Conservation (phyloP, 1,140 invertebrate genomes). For the Neodiprion fabricii region DNA sequence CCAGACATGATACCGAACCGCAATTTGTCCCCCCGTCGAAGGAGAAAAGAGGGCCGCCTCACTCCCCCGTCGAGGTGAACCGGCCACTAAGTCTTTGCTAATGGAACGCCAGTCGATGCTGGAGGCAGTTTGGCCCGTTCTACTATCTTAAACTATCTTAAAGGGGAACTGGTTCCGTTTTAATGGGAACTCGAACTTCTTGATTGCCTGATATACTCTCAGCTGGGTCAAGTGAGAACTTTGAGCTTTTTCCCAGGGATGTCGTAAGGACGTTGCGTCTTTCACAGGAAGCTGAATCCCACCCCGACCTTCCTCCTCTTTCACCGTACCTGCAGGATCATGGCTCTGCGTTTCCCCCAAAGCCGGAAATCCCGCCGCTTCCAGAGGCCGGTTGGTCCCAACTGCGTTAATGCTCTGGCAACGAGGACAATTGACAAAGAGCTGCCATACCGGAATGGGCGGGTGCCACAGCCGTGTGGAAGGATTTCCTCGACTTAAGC, state of each 20-base stretch:
- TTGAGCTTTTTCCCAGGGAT: neutral
- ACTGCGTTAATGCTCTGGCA: constrained; percentile 9
- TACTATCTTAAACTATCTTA: constrained; percentile 3
- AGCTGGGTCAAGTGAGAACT: neutral
- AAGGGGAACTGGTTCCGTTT: constrained; percentile 6
- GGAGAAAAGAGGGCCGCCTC: neutral
- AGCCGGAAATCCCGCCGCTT: constrained; percentile 13
- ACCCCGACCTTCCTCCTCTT: neutral
- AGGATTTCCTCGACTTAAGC: constrained; percentile 37
- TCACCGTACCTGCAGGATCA: neutral
- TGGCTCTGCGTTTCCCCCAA: neutral
- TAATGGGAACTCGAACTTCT: neutral
- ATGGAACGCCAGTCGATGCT: constrained; percentile 4
- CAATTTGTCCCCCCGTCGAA: constrained; percentile 30
- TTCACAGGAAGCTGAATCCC: neutral
- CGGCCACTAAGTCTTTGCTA: constrained; percentile 3
- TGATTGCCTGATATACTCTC: neutral
- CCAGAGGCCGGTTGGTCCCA: constrained; percentile 6
- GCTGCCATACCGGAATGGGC: neutral
- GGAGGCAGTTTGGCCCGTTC: constrained; percentile 1
- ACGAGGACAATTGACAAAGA: constrained; percentile 3
- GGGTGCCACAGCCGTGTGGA: neutral
- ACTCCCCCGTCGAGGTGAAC: neutral
- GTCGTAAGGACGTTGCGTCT: neutral
- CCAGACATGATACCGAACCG: constrained; percentile 28